Base-by-base conservation (phyloP, 2,797 vertebrate species). In the Eulemur mongoz region DNA sequence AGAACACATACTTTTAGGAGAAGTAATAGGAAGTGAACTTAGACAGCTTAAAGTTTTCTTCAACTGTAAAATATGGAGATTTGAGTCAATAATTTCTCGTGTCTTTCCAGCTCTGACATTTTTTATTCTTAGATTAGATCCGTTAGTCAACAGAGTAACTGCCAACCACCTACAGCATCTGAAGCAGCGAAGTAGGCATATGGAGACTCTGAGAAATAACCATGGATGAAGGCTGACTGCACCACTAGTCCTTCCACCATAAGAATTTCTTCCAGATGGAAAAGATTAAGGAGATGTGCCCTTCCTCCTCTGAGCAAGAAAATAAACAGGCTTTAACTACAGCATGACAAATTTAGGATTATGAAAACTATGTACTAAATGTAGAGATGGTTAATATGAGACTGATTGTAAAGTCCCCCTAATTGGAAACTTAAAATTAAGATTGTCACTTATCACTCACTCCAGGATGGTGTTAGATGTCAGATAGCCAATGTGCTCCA, bases 281-380 rank as follows among this genome's bases (percentile, higher is more conserved):
- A 80, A 81, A 88, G 43, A 57, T 70, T 40, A 52, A 86, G 52
- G 27, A 50, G 67, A 73, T 69, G 52, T 43, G 3, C 20, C n/a
- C 43, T 93, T 92, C 30, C 35, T 76, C 17, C n/a, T 81, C 78
- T 38, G 23, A 94, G 61, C 18, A 93, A 92, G 80, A 63, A 92
- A 73, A 92, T 32, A 70, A 57, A 38, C 48, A 25, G 27, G 14
- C n/a, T 94, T 95, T 94, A 76, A 87, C 65, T 72, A 12, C 12
- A 92, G 27, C 82, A 69, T 30, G 43, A 69, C 32, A 67, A 80
- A 88, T 35, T 72, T 65, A 81, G 32, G 20, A 59, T 92, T 72
- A 15, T 59, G 52, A 90, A 69, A 85, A 30, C 80, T 45, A 20
- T 43, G 7, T n/a, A 78, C 40, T 52, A 85, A 84, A 63, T 61